Conservation (phyloP, 2,888 invertebrate species). For the Spilosoma lubricipeda region DNA sequence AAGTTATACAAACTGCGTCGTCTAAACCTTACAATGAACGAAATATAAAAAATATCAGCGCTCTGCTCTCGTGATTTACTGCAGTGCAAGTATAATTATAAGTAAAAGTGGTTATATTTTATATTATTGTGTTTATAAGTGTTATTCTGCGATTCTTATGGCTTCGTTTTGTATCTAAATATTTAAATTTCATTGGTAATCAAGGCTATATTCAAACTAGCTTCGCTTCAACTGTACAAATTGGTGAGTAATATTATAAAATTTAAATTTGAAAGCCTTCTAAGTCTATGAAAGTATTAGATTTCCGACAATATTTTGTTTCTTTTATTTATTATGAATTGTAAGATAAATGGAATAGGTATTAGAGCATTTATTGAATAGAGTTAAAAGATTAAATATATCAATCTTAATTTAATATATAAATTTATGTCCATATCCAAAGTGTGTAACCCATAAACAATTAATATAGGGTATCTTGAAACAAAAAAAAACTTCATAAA, state of each 20-base stretch:
- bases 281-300: not conserved
- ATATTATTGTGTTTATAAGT: slow-evolving; percentile 23
- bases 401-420: no score
- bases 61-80: slow-evolving; percentile 43
- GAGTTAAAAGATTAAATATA: no score
- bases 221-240: slow-evolving; percentile 44
- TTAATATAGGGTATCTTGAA: no score
- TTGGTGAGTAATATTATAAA: slow-evolving; percentile 49
- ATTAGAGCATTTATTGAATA: no score
- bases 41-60: slow-evolving; percentile 61
- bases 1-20: slow-evolving; percentile 62
- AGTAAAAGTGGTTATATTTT: slow-evolving; percentile 47
- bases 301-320: not conserved
- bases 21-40: slow-evolving; percentile 64
- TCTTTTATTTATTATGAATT: not conserved
- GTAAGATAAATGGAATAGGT: not conserved
- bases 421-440: no score
- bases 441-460: no score
- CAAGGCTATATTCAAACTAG: slow-evolving; percentile 64
- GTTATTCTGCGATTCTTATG: slow-evolving; percentile 17
- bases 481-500: no score
- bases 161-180: slow-evolving; percentile 41
- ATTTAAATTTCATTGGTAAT: slow-evolving; percentile 57
- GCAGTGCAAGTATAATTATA: slow-evolving; percentile 43
- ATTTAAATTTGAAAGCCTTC: slow-evolving; percentile 24